phyloP scores from a whole-genome alignment of 2,113 vertebrate species.

The Loxodonta africana region DNA sequence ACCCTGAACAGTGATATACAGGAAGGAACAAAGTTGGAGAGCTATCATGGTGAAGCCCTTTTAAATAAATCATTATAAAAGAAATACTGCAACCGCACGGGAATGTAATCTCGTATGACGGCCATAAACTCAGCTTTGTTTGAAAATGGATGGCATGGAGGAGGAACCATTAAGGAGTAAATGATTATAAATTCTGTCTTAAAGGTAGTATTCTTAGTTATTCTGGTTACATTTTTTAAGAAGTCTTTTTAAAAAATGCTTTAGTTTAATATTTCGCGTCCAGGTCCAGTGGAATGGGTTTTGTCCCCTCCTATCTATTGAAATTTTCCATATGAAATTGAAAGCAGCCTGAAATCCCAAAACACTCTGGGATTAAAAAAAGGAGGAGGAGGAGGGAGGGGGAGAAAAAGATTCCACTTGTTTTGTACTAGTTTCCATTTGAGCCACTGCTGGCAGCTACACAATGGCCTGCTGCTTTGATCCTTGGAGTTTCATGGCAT shows the following conservation, averaged over 20 bases:
- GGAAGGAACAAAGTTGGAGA: conserved; percentile 95
- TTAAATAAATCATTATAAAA: conserved; percentile 94
- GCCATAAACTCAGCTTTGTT: conserved; percentile 91
- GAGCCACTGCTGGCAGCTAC: neutral
- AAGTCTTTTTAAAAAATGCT: conserved; percentile 57
- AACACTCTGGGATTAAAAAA: conserved; percentile 54
- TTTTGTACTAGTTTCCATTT: conserved; percentile 49
- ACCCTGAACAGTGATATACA: conserved; percentile 95
- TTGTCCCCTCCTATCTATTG: conserved; percentile 75
- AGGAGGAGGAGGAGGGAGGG: neutral
- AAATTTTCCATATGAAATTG: conserved; percentile 81
- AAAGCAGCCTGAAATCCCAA: conserved; percentile 75
- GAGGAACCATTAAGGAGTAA: conserved; percentile 90
- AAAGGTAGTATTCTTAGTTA: conserved; percentile 82
- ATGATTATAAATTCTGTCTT: conserved; percentile 91
- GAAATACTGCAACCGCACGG: conserved; percentile 91
- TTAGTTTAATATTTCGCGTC: conserved; percentile 81
- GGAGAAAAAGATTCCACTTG: conserved; percentile 42
- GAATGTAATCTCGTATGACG: conserved; percentile 90
- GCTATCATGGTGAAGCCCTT: conserved; percentile 93
- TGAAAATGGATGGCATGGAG: conserved; percentile 89
- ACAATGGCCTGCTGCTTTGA: conserved; percentile 48
- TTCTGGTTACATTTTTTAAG: conserved; percentile 53
- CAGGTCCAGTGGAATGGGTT: neutral
- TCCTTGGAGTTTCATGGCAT: neutral